A percentile compares a stretch with the other conserved stretches of the same genome.
These are phyloP conservation scores for Tethya wilhelma DNA, from an alignment of 37 sponge, comb jelly and placozoan genomes.

Conservation along the genomic window DNA sequence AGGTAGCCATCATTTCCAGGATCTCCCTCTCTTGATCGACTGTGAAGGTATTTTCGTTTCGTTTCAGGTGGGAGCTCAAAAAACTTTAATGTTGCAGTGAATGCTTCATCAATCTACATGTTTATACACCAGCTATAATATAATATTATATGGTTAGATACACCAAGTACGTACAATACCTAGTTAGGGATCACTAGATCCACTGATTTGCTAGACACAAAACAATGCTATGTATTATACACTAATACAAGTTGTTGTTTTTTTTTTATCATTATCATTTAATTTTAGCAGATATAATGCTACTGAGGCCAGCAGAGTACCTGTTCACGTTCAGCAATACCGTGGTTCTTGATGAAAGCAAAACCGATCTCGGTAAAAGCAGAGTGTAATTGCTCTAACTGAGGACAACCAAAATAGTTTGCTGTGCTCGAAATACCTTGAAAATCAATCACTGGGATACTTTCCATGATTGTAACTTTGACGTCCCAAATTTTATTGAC, in stretches of 20 bases:
- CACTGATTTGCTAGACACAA: too few relatives aligned
- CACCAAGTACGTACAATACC: too few relatives aligned
- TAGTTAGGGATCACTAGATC: too few relatives aligned
- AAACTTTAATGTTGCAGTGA: slow-evolving; percentile 23
- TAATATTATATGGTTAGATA: too few relatives aligned
- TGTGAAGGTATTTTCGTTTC: slow-evolving; percentile 1
- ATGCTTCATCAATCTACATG: slow-evolving; percentile 40
- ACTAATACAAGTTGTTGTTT: too few relatives aligned
- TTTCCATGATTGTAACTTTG: too few relatives aligned
- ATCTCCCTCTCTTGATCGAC: not conserved
- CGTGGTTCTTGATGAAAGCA: slow-evolving; percentile 59
- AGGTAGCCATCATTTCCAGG: slow-evolving; percentile 67
- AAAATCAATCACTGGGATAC: slow-evolving; percentile 26
- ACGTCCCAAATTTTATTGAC: too few relatives aligned
- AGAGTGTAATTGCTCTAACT: slow-evolving; percentile 15
- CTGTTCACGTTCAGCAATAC: slow-evolving; percentile 26
- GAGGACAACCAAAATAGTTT: slow-evolving; percentile 5
- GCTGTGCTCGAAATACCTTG: not conserved
- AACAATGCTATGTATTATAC: too few relatives aligned
- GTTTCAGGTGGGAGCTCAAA: slow-evolving; percentile 26
- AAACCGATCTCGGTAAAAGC: slow-evolving; percentile 58
- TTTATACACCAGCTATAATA: too few relatives aligned
- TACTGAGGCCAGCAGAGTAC: too few relatives aligned
- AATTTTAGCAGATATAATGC: too few relatives aligned
- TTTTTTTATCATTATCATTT: too few relatives aligned